Evolutionary conservation across 2,888 invertebrate genomes (phyloP).

Genomic region (Heteromurus nitidus): DNA sequence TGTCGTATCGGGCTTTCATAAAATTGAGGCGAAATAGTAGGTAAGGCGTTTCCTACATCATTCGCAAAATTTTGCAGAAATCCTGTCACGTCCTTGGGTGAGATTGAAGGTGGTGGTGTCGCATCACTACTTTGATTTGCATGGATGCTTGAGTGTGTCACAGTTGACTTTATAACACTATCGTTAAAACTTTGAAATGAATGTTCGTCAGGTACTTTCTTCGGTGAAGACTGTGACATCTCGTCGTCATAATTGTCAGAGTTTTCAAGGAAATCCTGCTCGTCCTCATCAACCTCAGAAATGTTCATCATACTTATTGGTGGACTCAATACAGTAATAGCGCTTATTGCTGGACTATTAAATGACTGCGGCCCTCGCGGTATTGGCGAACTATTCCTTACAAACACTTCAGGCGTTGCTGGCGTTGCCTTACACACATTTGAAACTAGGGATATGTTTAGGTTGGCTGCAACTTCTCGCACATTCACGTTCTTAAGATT

Average conservation of each 20-base stretch:
- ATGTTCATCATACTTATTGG: not conserved
- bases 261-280: not conserved
- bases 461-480: not conserved
- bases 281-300: not conserved
- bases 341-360: not conserved
- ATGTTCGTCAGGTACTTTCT: not conserved
- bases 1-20: not conserved
- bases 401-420: not conserved
- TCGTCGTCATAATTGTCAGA: not conserved
- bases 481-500: not conserved
- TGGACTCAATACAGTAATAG: not conserved
- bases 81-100: too few relatives aligned
- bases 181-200: too few relatives aligned
- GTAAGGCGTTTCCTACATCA: too few relatives aligned
- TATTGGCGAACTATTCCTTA: conserved; percentile 2
- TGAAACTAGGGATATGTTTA: not conserved
- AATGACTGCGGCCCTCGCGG: not conserved
- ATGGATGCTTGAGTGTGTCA: too few relatives aligned
- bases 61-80: too few relatives aligned
- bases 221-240: not conserved
- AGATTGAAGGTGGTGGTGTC: too few relatives aligned
- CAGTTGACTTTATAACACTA: too few relatives aligned
- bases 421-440: not conserved
- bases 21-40: not conserved
- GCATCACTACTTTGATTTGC: too few relatives aligned